Evolutionary conservation across 2,888 invertebrate species (phyloP).

Genomic region (Autographa pulchrina): DNA sequence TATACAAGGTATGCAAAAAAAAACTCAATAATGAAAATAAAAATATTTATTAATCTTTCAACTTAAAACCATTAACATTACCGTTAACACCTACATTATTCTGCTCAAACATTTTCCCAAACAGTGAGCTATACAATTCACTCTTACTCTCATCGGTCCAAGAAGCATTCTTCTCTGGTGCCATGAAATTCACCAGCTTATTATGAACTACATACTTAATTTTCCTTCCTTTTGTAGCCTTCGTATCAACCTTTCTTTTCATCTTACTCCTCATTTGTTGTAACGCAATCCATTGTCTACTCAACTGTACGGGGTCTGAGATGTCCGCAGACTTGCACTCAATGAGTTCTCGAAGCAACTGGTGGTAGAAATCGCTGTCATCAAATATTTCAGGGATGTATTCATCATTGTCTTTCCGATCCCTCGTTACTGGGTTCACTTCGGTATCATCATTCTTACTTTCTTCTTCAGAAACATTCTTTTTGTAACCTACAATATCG

Average conservation of each 20-base stretch:
- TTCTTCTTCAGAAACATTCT: slow-evolving; percentile 59
- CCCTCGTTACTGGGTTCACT: slow-evolving; percentile 64
- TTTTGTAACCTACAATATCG: slow-evolving; percentile 90
- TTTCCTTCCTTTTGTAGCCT: slow-evolving; percentile 98
- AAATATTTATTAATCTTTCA: slow-evolving; percentile 61
- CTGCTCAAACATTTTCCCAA: slow-evolving; percentile 91
- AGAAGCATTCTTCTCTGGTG: slow-evolving; percentile 91
- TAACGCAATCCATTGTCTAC: slow-evolving; percentile 97
- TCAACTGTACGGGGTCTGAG: slow-evolving; percentile 95
- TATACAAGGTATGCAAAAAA: no score
- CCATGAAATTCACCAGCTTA: slow-evolving; percentile 97
- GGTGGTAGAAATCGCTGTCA: slow-evolving; percentile 99
- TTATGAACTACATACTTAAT: slow-evolving; percentile 96
- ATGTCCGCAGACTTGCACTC: slow-evolving; percentile 96
- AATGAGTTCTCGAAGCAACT: slow-evolving; percentile 96
- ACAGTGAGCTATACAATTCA: slow-evolving; percentile 95
- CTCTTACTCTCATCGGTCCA: slow-evolving; percentile 95
- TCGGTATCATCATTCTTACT: slow-evolving; percentile 61
- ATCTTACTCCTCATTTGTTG: slow-evolving; percentile 97
- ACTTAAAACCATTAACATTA: slow-evolving; percentile 76
- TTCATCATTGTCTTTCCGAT: slow-evolving; percentile 87
- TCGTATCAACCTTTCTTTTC: slow-evolving; percentile 97
- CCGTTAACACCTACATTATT: slow-evolving; percentile 81
- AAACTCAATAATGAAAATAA: slow-evolving; percentile 9
- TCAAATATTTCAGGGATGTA: slow-evolving; percentile 96